Evolutionary conservation across 2,888 invertebrate genomes (phyloP).

Genomic region (Standfussiana lucernea): DNA sequence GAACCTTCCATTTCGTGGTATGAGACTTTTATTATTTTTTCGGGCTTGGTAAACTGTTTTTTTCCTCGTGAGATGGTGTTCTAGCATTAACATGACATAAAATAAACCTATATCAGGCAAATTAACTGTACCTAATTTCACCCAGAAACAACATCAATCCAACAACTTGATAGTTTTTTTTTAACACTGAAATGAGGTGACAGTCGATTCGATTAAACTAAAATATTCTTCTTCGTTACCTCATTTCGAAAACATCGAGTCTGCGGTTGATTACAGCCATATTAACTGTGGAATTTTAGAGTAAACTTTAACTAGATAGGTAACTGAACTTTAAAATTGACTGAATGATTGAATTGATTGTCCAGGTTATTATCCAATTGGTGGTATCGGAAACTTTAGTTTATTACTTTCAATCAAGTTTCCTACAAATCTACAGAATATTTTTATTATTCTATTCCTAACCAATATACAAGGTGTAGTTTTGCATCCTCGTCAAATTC

Average conservation of each 20-base stretch:
- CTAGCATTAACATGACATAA: background rate
- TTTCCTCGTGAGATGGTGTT: background rate
- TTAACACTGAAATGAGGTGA: background rate
- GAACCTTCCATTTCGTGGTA: constrained; percentile 17
- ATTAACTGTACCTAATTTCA: background rate
- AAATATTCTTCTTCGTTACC: background rate
- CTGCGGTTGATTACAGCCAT: background rate
- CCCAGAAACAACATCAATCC: background rate
- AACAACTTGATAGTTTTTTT: background rate
- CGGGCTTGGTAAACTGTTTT: background rate
- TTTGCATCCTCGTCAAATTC: too few relatives aligned
- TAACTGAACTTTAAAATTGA: background rate
- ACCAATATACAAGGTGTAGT: too few relatives aligned
- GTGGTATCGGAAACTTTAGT: background rate
- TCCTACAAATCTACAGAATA: background rate
- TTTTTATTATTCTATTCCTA: background rate
- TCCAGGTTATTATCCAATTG: background rate
- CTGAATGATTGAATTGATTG: too few relatives aligned
- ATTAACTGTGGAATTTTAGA: background rate
- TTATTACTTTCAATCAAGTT: background rate
- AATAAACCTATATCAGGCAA: background rate
- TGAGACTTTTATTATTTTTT: constrained; percentile 5
- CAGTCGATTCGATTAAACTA: background rate
- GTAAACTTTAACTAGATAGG: background rate
- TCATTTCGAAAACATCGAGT: background rate